These are phyloP conservation scores for Tetragonula carbonaria DNA, from an alignment of 2,888 invertebrate genomes.

Conservation along the genomic window DNA sequence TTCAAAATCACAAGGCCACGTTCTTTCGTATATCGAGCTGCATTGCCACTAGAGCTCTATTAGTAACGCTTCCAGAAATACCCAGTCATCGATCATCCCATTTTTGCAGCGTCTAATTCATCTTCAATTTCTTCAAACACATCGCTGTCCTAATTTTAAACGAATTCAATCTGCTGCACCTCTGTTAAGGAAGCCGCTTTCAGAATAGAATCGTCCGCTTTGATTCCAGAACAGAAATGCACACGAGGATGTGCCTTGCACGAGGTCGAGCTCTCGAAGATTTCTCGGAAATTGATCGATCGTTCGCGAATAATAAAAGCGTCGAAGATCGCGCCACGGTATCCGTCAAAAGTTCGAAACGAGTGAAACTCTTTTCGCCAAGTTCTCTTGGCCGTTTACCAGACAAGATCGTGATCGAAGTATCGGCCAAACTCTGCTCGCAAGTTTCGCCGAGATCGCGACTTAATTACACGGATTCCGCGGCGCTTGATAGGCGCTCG, in stretches of 20 bases:
- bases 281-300: slow-evolving; percentile 11
- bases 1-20: slow-evolving; percentile 11
- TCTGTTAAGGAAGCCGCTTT: neutral
- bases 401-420: slow-evolving; percentile 12
- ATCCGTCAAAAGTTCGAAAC: slow-evolving; percentile 36
- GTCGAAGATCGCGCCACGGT: neutral
- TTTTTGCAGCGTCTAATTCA: slow-evolving; percentile 16
- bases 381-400: slow-evolving; percentile 22
- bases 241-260: too few relatives aligned
- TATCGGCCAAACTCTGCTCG: slow-evolving; percentile 9
- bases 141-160: slow-evolving; percentile 12
- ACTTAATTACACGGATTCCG: neutral
- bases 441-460: slow-evolving; percentile 17
- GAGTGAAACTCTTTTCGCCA: slow-evolving; percentile 39
- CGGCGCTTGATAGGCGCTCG: neutral
- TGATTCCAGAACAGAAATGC: neutral
- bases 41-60: slow-evolving; percentile 12
- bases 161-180: slow-evolving; percentile 4
- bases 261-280: neutral
- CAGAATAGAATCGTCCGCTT: neutral
- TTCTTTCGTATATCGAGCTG: neutral
- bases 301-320: slow-evolving; percentile 15
- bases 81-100: slow-evolving; percentile 22
- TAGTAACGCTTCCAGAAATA: slow-evolving; percentile 15
- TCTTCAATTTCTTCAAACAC: slow-evolving; percentile 15